Conservation (phyloP, 2,797 vertebrate genomes). For the Taeniopygia guttata region DNA sequence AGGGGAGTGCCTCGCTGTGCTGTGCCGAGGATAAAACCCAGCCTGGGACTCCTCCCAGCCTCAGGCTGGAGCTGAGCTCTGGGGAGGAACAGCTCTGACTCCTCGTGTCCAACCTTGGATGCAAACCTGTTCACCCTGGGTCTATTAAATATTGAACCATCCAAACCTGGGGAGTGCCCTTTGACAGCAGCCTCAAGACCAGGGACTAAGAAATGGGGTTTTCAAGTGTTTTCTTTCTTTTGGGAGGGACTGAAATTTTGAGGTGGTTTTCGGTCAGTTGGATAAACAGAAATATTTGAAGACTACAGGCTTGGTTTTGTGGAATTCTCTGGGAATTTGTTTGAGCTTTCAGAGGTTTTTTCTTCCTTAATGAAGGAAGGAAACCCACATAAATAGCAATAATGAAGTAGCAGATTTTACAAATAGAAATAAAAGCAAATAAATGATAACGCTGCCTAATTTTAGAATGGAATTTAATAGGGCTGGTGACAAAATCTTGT, state of each 20-base stretch:
- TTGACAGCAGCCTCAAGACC: neutral
- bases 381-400: neutral
- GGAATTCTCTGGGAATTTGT: neutral
- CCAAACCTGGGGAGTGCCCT: neutral
- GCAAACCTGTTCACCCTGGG: neutral
- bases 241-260: neutral
- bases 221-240: neutral
- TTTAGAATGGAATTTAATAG: neutral
- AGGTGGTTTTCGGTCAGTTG: fast-evolving
- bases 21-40: neutral
- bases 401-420: neutral
- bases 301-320: fast-evolving
- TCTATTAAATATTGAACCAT: fast-evolving
- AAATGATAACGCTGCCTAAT: neutral
- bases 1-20: neutral
- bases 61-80: neutral
- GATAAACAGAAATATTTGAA: neutral
- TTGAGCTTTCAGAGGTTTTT: neutral
- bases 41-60: neutral
- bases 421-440: neutral
- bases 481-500: neutral
- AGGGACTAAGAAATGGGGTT: neutral
- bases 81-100: neutral
- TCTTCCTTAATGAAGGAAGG: fast-evolving
- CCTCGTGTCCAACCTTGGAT: fast-evolving